Percentiles rank a stretch among this genome's conserved stretches.
These are phyloP conservation scores for Elanus axillaris DNA, from an alignment of 2,113 vertebrate genomes.

Conservation along the genomic window DNA sequence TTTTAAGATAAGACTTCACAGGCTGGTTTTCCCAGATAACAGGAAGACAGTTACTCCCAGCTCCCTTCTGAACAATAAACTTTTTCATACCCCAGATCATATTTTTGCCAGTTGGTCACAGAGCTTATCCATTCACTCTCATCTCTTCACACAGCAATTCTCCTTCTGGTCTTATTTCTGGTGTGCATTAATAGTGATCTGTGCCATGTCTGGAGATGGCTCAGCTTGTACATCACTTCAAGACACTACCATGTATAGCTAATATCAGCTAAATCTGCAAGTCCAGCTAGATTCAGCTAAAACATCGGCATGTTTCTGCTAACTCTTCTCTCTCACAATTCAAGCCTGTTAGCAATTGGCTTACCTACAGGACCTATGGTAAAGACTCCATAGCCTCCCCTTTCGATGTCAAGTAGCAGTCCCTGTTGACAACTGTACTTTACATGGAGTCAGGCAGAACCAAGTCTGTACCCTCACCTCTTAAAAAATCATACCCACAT, in stretches of 20 bases:
- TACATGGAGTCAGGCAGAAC: neutral
- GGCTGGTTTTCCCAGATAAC: neutral
- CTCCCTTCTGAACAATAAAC: neutral
- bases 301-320: neutral
- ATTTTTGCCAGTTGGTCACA: neutral
- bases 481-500: neutral
- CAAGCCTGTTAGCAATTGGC: neutral
- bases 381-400: neutral
- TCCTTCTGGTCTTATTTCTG: neutral
- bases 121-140: neutral
- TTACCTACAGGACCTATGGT: neutral
- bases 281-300: neutral
- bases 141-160: neutral
- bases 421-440: neutral
- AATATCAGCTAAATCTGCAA: neutral
- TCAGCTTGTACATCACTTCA: neutral
- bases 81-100: neutral
- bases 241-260: neutral
- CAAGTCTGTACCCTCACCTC: neutral
- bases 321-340: neutral
- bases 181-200: neutral
- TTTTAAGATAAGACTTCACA: neutral
- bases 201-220: neutral
- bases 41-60: neutral
- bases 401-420: neutral